Percentiles rank a stretch among this genome's conserved stretches.
Evolutionary conservation across 2,888 invertebrate genomes (phyloP).

Genomic region (Ypsolopha scabrella): DNA sequence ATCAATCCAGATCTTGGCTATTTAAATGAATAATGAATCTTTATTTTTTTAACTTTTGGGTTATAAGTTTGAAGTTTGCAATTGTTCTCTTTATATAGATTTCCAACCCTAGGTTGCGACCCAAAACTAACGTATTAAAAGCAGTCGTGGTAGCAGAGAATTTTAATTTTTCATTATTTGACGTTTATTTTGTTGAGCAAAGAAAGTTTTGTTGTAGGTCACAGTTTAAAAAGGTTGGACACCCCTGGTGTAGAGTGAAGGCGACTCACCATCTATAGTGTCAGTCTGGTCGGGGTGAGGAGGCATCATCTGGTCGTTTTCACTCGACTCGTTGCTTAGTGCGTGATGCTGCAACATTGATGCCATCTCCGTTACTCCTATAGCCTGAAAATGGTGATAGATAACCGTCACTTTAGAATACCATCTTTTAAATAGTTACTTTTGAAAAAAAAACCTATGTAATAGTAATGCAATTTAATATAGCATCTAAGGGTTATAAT

Average conservation of each 20-base stretch:
- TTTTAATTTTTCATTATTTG: no score
- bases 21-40: neutral
- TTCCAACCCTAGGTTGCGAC: no score
- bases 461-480: neutral
- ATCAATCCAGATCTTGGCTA: neutral
- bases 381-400: conserved; percentile 58
- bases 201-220: no score
- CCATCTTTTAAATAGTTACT: no score
- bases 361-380: conserved; percentile 74
- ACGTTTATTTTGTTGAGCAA: no score
- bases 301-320: conserved; percentile 70
- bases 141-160: no score
- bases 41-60: neutral
- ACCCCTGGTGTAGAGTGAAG: neutral
- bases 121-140: no score
- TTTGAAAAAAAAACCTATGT: neutral
- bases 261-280: conserved; percentile 79
- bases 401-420: no score
- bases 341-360: conserved; percentile 72
- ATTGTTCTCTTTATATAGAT: neutral
- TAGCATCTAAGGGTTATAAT: no score
- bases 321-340: conserved; percentile 71
- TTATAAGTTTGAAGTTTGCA: neutral
- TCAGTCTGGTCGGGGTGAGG: conserved; percentile 78
- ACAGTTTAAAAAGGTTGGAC: no score